Conservation (phyloP, 2,797 vertebrate species). For the Danio tinwini region DNA sequence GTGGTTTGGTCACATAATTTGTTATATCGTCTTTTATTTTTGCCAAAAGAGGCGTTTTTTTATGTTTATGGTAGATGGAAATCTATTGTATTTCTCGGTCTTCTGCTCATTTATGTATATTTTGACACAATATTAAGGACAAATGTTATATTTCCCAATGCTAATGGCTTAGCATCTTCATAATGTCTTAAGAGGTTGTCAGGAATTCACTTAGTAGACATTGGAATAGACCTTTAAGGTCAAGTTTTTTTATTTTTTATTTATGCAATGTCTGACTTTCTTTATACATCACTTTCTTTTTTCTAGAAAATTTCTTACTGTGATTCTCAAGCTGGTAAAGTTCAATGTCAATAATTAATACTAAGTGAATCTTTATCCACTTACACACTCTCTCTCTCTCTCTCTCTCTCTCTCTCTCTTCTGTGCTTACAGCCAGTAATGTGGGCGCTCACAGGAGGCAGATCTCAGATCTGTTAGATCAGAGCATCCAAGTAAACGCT, state of each 20-base stretch:
- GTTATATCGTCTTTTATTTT: neutral
- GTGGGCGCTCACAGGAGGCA: conserved; percentile 90
- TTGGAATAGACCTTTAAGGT: neutral
- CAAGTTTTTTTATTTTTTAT: conserved; percentile 8
- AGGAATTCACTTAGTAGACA: conserved; percentile 14
- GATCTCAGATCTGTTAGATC: conserved; percentile 95
- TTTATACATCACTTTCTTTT: neutral
- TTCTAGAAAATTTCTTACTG: neutral
- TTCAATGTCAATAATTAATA: neutral
- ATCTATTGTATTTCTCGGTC: conserved; percentile 62
- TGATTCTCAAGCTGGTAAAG: neutral
- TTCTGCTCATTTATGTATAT: conserved; percentile 65
- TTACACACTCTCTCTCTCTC: conserved; percentile 12
- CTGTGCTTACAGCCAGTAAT: conserved; percentile 81
- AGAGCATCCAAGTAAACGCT: conserved; percentile 95
- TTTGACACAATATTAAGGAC: conserved; percentile 52
- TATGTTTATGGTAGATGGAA: conserved; percentile 58
- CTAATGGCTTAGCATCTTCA: conserved; percentile 26
- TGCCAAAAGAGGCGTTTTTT: conserved; percentile 49
- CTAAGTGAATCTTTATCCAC: neutral
- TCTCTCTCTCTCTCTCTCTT: conserved; percentile 20
- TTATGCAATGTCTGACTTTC: conserved; percentile 2
- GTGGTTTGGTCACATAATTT: neutral
- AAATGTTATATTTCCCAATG: neutral
- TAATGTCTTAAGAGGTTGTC: conserved; percentile 32